Base-by-base conservation (phyloP, 2,797 vertebrate genomes). In the Notoglanidium macrostoma region DNA sequence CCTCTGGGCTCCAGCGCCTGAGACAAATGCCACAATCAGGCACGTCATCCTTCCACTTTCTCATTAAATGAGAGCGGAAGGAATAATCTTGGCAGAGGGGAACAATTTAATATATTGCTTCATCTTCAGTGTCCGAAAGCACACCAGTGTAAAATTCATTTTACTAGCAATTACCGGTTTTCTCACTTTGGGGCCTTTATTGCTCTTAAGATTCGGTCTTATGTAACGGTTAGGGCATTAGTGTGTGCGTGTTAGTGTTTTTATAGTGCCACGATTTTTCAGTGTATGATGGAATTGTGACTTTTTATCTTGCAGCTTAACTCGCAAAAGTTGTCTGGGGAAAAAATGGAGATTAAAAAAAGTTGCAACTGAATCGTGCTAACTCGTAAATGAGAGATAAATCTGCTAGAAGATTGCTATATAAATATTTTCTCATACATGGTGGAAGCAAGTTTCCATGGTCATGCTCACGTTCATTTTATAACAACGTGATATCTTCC, bases 101-200 rank as follows among this genome's bases (percentile, higher is more conserved):
- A 85, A 73, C 35, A 32, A 86, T 78, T 85, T 90, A 88, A 89
- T 83, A 83, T 83, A 77, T 77, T 82, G 77, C 80, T 90, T 88
- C 86, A 83, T 90, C 84, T 88, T 67, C 35, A 6, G 81, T 70
- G 83, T 59, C 81, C 74, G 70, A 91, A 85, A 51, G 63, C 82
- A 87, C 59, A 74, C 35, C 72, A 51, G 44, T 29, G 84, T 84
- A 84, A 91, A 70, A 91, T 92, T 88, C 21, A 88, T 89, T 91
- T 88, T 49, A 74, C 80, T 44, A 78, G 87, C 84, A 85, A 86
- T 88, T 87, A 89, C 65, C 35, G 84, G 35, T 87, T 86, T 65
- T 57, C 87, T 77, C 54, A 73, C 32, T 51, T 51, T 57, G 77
- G 84, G 51, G 76, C 57, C 26, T 63, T 87, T 77, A 85, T 70